Conservation (phyloP, 2,113 vertebrate species). For the Erythrocercus mccallii region DNA sequence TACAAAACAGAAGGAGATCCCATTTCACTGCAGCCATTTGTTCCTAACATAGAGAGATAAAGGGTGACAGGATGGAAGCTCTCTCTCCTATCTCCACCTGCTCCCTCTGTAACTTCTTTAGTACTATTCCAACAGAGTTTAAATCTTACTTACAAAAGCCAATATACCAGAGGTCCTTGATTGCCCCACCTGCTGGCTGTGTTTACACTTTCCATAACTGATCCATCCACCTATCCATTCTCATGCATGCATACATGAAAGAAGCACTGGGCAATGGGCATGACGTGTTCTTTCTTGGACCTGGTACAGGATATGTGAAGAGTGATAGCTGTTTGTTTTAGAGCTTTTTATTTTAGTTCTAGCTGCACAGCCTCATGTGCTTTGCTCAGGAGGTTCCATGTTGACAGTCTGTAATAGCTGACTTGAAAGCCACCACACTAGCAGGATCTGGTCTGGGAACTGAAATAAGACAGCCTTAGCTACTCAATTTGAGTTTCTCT, state of each 20-base stretch:
- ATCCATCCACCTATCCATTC: not conserved
- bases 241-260: not conserved
- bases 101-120: not conserved
- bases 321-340: not conserved
- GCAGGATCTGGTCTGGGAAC: not conserved
- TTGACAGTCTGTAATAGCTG: not conserved
- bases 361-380: not conserved
- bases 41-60: not conserved
- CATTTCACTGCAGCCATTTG: not conserved
- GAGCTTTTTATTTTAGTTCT: not conserved
- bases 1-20: not conserved
- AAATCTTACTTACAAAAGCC: not conserved
- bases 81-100: not conserved
- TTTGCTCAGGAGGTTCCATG: not conserved
- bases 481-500: not conserved
- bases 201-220: not conserved
- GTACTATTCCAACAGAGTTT: not conserved
- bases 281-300: not conserved
- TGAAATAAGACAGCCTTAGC: not conserved
- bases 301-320: rapidly evolving
- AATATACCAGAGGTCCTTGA: not conserved
- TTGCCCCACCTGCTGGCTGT: not conserved
- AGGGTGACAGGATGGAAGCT: not conserved
- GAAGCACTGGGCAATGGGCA: not conserved
- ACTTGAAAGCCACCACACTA: not conserved